Percentiles rank a stretch among this genome's conserved stretches.
Conservation (phyloP, 1,140 invertebrate species). For the Dolichoris vasculosae region DNA sequence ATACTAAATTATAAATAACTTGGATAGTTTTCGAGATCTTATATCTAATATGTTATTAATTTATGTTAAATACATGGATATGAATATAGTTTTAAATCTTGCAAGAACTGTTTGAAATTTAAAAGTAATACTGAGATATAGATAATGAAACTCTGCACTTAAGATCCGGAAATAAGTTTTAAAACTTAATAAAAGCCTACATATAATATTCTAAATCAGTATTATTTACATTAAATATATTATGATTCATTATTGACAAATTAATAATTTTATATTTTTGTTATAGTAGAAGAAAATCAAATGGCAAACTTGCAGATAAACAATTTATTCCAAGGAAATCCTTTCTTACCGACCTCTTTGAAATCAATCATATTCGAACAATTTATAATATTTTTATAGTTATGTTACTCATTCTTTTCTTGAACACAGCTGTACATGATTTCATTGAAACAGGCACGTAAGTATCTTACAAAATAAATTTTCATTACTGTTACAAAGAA, state of each 20-base stretch:
- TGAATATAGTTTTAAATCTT: not conserved
- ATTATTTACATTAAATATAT: no score
- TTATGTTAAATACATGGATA: not conserved
- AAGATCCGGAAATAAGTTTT: not conserved
- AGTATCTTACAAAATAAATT: conserved; percentile 67
- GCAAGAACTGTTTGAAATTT: not conserved
- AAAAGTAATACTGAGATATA: not conserved
- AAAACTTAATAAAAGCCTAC: not conserved
- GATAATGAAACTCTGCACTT: not conserved
- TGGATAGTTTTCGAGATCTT: no score
- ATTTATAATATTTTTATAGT: conserved; percentile 91
- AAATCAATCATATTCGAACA: conserved; percentile 86
- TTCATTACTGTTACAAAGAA: conserved; percentile 17
- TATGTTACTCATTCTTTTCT: conserved; percentile 83
- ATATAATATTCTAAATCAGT: no score
- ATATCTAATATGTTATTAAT: no score
- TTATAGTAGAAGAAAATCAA: conserved; percentile 25
- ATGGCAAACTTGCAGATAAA: conserved; percentile 74
- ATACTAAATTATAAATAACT: no score
- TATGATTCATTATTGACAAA: no score
- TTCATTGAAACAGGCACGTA: conserved; percentile 84
- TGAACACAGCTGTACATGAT: conserved; percentile 84
- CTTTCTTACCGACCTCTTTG: conserved; percentile 84
- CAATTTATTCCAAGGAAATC: conserved; percentile 83
- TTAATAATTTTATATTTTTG: not conserved